Base-by-base conservation (phyloP, 2,797 vertebrate species). In the Antennarius maculatus region DNA sequence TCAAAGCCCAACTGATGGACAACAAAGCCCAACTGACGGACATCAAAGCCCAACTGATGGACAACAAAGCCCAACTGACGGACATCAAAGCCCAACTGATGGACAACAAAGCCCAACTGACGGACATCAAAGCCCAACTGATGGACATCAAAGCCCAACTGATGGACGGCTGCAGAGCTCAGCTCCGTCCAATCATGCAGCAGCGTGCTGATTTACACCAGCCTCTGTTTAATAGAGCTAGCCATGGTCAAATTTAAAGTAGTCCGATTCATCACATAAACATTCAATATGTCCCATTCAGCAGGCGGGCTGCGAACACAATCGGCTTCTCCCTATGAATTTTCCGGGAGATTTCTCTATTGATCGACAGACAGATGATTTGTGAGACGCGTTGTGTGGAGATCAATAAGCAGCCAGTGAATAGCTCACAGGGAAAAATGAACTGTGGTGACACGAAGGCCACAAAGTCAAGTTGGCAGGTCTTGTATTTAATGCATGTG, bases 281-380 rank as follows among this genome's bases (percentile, higher is more conserved):
- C 95, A 96, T 96, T 97, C 96, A 95, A 97, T 98, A 97, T 88
- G 84, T 93, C 91, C 93, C 92, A 91, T 94, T 93, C 94, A 92
- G 93, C 95, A 94, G 93, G 94, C 94, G 92, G 94, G 95, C 94
- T 90, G 93, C 91, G 92, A 95, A 95, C 94, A 93, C 94, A 85
- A 94, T 90, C 91, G 3, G 14, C 94, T 95, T 92, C 74, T 96
- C 97, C 96, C 95, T 96, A 97, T 96, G 96, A 97, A 98, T 97
- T 97, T 97, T 98, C 95, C 96, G 88, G 95, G 94, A 97, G 96
- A 96, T 98, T 97, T 98, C 96, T 96, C 91, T 95, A 98, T 99
- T 78, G 97, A 99, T 98, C 94, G 93, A 88, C 92, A 94, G 94
- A 94, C 94, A 94, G 96, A 98, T 99, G 96, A 99, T 99, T 99